Conservation (phyloP, 30 jellyfish, hydroid and myxozoan species). For the Cassiopea xamachana region DNA sequence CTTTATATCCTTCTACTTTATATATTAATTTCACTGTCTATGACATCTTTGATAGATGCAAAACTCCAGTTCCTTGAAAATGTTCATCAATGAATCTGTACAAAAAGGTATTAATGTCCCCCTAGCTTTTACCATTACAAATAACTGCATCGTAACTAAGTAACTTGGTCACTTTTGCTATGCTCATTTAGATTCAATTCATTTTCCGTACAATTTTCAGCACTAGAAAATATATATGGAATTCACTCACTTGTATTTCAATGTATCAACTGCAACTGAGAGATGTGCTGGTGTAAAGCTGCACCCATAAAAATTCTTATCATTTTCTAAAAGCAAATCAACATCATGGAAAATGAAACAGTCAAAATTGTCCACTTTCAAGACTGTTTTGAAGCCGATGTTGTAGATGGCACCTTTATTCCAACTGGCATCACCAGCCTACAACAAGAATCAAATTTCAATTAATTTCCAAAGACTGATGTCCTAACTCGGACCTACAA, state of each 20-base stretch:
- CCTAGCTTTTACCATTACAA: too few relatives aligned
- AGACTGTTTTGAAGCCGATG: conserved; percentile 55
- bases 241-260: conserved; percentile 74
- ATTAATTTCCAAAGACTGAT: not conserved
- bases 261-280: conserved; percentile 82
- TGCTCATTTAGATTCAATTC: too few relatives aligned
- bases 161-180: too few relatives aligned
- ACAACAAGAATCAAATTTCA: not conserved
- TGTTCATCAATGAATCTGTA: too few relatives aligned
- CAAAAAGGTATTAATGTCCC: too few relatives aligned
- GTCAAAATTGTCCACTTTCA: conserved; percentile 42
- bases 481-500: too few relatives aligned
- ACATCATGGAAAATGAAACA: conserved; percentile 71
- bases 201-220: not conserved
- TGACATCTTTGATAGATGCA: too few relatives aligned
- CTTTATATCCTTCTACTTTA: too few relatives aligned
- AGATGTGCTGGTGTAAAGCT: conserved; percentile 86
- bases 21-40: too few relatives aligned
- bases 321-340: conserved; percentile 71
- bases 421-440: conserved; percentile 65
- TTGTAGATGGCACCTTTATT: conserved; percentile 77
- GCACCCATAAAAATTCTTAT: conserved; percentile 80
- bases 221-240: not conserved
- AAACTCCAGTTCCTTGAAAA: too few relatives aligned
- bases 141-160: too few relatives aligned